These are phyloP conservation scores for Rotaria sp. DNA, from an alignment of 2,888 invertebrate genomes.

Conservation along the genomic window DNA sequence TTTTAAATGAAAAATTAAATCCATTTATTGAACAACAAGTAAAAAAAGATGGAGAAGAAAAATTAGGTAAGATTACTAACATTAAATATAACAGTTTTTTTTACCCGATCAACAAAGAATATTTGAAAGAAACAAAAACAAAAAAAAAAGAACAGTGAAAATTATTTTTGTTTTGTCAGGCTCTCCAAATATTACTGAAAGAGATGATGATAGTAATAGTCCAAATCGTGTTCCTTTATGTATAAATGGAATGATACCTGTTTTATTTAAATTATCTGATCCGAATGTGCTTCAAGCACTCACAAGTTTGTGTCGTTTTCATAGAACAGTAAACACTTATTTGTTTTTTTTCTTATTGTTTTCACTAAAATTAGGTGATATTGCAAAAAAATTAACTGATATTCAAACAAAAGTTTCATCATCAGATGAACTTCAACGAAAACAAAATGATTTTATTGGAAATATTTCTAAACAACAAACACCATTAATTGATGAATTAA, in stretches of 20 bases:
- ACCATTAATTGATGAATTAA: neutral
- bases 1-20: neutral
- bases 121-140: too few relatives aligned
- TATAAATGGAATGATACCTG: constrained; percentile 1
- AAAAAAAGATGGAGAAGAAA: neutral
- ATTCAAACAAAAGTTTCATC: neutral
- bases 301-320: neutral
- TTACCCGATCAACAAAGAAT: too few relatives aligned
- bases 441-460: neutral
- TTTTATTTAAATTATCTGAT: neutral
- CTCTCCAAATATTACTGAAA: neutral
- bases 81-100: neutral
- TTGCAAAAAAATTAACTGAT: neutral
- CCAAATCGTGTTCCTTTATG: neutral
- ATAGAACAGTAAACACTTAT: neutral
- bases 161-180: neutral
- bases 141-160: too few relatives aligned
- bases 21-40: neutral
- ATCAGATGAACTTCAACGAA: neutral
- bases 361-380: neutral
- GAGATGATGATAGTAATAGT: neutral
- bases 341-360: neutral
- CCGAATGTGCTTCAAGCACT: neutral
- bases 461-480: neutral
- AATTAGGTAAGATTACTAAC: neutral